Evolutionary conservation across 2,888 invertebrate genomes (phyloP).

Genomic region (Hypercompe scribonia): DNA sequence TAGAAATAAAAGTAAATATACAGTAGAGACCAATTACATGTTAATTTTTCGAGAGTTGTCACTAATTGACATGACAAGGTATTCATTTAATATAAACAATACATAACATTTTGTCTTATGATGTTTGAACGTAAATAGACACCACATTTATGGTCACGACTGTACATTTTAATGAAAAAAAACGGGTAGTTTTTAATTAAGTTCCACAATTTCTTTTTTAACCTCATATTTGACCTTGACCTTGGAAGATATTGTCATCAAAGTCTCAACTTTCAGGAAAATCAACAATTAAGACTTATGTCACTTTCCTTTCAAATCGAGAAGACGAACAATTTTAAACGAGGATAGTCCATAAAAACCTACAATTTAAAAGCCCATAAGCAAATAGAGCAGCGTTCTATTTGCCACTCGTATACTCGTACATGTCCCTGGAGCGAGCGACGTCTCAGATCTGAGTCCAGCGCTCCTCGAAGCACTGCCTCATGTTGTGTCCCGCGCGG

Average conservation of each 20-base stretch:
- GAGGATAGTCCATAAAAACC: background rate
- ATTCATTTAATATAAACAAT: background rate
- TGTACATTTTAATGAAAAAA: background rate
- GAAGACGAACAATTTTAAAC: background rate
- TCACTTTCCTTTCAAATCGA: background rate
- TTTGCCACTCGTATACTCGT: background rate
- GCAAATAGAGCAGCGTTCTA: background rate
- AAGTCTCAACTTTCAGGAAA: background rate
- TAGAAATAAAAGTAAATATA: background rate
- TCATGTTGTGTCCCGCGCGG: slow-evolving; percentile 97
- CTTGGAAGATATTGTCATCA: background rate
- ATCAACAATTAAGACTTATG: background rate
- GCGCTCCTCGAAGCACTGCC: slow-evolving; percentile 96
- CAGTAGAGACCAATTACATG: background rate
- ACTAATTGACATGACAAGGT: background rate
- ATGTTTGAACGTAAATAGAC: background rate
- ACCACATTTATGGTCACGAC: background rate
- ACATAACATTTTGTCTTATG: background rate
- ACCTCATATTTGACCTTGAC: background rate
- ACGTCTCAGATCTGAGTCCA: slow-evolving; percentile 89
- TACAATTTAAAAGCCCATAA: background rate
- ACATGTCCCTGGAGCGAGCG: background rate
- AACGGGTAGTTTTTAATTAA: background rate
- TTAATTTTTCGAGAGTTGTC: background rate
- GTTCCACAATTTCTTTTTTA: background rate